These are phyloP conservation scores for Lithobates sylvaticus DNA, from an alignment of 2,797 vertebrate genomes.

Conservation along the genomic window DNA sequence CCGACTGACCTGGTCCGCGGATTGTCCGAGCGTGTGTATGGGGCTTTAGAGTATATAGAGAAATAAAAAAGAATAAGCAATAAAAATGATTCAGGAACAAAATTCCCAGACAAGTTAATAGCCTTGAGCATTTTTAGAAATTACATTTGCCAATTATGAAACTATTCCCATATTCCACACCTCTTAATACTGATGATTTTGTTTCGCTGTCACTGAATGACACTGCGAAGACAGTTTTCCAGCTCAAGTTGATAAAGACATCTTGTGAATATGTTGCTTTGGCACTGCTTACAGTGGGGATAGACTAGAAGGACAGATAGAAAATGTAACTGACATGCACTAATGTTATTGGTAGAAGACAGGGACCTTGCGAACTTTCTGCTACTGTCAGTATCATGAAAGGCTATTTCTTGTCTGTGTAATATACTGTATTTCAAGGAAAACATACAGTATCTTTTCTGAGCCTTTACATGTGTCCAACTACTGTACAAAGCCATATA, in stretches of 20 bases:
- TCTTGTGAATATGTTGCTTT: not conserved
- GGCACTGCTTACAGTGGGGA: not conserved
- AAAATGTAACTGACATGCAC: slow-evolving; percentile 1
- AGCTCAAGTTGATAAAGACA: not conserved
- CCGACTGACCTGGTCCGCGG: no score
- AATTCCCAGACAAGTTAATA: not conserved
- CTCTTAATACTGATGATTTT: not conserved
- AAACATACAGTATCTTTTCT: not conserved
- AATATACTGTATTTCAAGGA: slow-evolving; percentile 1
- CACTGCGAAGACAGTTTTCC: slow-evolving; percentile 2
- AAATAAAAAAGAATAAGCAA: not conserved
- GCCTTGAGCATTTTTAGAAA: not conserved
- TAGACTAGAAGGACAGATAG: no score
- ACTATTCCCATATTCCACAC: not conserved
- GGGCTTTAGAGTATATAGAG: not conserved
- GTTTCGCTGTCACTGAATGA: slow-evolving; percentile 9
- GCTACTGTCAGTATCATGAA: not conserved
- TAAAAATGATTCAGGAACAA: not conserved
- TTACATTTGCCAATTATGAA: not conserved
- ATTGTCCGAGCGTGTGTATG: no score
- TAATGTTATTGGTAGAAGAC: not conserved
- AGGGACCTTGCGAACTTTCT: not conserved
- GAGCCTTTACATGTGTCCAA: not conserved
- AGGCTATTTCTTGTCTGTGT: not conserved
- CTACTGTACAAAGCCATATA: not conserved